A percentile compares a stretch with the other conserved stretches of the same genome.
These are phyloP conservation scores for Rhabdophis nuchalis DNA, from an alignment of 2,797 vertebrate species.

Conservation along the genomic window DNA sequence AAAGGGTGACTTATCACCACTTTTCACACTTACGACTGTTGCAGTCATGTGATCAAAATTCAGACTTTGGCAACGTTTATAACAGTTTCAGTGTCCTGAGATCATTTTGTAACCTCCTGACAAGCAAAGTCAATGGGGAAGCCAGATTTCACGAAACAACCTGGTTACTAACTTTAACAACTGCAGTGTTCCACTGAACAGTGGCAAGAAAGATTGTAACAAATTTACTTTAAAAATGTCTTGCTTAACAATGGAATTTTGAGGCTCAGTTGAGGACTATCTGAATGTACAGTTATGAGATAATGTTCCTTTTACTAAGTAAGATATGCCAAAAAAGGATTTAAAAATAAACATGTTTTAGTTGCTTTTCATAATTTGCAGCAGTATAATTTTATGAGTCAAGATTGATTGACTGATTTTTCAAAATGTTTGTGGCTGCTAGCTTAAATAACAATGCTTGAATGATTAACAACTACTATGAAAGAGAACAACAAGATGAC, in stretches of 20 bases:
- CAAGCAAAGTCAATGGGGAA: not conserved
- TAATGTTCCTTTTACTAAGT: not conserved
- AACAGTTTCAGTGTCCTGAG: not conserved
- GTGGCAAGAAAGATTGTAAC: not conserved
- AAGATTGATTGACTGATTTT: not conserved
- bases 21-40: not conserved
- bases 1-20: not conserved
- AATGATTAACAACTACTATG: not conserved
- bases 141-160: not conserved
- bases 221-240: not conserved
- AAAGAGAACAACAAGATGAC: not conserved
- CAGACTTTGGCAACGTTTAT: not conserved
- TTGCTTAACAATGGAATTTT: not conserved
- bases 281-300: not conserved
- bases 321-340: not conserved
- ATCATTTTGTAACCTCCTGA: not conserved
- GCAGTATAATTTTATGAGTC: not conserved
- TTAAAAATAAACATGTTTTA: not conserved
- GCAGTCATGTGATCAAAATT: not conserved
- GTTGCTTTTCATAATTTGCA: not conserved
- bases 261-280: too few relatives aligned
- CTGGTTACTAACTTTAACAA: not conserved
- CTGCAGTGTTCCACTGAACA: not conserved
- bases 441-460: not conserved
- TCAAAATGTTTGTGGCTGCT: not conserved